Conservation (phyloP, 2,113 vertebrate genomes). For the Pangasianodon gigas region DNA sequence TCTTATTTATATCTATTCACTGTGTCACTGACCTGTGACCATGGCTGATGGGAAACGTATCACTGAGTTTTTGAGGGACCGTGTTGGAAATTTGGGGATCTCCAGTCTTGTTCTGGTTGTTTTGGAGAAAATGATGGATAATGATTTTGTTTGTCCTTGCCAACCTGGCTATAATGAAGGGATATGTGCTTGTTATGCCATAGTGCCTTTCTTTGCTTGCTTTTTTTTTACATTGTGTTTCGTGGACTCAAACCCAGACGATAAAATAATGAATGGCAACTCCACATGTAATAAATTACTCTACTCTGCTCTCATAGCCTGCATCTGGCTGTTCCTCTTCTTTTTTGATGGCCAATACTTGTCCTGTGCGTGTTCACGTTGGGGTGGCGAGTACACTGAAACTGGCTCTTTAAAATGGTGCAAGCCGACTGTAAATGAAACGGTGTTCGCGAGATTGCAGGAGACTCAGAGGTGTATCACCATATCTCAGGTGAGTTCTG, state of each 20-base stretch:
- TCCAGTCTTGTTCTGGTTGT: background rate
- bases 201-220: background rate
- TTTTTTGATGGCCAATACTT: background rate
- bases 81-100: background rate
- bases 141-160: background rate
- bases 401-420: background rate
- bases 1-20: background rate
- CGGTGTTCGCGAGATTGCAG: background rate
- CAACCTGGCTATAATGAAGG: background rate
- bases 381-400: background rate
- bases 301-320: background rate
- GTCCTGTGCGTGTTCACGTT: background rate
- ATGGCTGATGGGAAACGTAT: background rate
- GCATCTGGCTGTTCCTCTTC: slow-evolving; percentile 3
- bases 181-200: background rate
- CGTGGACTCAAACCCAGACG: background rate
- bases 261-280: background rate
- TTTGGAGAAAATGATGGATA: background rate
- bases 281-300: background rate
- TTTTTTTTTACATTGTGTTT: background rate
- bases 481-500: background rate
- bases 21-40: background rate
- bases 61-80: background rate
- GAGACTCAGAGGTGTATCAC: background rate
- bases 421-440: background rate